Conservation (phyloP, 1,140 invertebrate genomes). For the Notospermus geniculatus region DNA sequence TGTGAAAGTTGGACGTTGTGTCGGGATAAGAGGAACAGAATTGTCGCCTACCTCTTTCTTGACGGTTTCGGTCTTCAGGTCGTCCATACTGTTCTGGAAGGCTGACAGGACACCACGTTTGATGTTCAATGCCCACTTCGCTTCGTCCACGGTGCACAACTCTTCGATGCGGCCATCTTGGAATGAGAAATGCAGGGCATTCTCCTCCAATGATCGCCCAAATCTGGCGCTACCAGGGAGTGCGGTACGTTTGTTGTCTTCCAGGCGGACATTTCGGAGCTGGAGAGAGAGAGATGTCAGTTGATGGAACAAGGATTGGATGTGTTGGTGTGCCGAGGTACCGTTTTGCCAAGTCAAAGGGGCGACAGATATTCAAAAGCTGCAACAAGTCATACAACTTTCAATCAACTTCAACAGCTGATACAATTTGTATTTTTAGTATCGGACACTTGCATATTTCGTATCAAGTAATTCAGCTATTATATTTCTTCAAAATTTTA, state of each 20-base stretch:
- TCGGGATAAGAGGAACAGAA: background rate
- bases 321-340: background rate
- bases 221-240: conserved; percentile 18
- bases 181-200: conserved; percentile 63
- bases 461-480: no score
- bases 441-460: no score
- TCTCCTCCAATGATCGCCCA: conserved; percentile 30
- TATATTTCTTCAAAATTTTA: no score
- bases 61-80: conserved; percentile 76
- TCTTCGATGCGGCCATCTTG: conserved; percentile 59
- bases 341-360: background rate
- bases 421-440: no score
- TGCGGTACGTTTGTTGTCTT: conserved; percentile 19
- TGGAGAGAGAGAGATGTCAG: conserved; percentile 10
- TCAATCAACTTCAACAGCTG: background rate
- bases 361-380: background rate
- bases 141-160: conserved; percentile 62
- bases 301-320: background rate
- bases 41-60: conserved; percentile 42
- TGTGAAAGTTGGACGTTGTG: background rate
- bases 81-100: conserved; percentile 82
- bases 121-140: conserved; percentile 80
- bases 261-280: conserved; percentile 25
- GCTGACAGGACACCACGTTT: conserved; percentile 83
- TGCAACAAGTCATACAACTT: background rate